Percentiles rank a stretch among this genome's conserved stretches.
Conservation (phyloP, 2,888 invertebrate genomes). For the Bursaphelenchus okinawaensis region DNA sequence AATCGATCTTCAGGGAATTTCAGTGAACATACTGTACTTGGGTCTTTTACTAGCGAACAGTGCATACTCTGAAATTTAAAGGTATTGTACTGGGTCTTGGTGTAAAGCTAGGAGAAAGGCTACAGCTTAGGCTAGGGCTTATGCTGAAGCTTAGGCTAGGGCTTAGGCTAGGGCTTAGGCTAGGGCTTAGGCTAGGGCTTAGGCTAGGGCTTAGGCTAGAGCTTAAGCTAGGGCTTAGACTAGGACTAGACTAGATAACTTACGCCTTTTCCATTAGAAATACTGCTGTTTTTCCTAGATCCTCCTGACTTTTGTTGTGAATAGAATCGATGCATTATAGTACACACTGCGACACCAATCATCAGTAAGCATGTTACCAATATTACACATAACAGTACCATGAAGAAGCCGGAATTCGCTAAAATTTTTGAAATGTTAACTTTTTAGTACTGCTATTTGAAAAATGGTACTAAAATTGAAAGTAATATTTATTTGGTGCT, state of each 20-base stretch:
- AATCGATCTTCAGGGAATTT: conserved; percentile 17
- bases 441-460: no score
- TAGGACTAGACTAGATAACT: no score
- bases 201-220: no score
- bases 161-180: no score
- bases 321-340: conserved; percentile 24
- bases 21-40: conserved; percentile 1
- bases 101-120: no score
- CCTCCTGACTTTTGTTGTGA: conserved; percentile 22
- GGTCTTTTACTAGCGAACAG: background rate
- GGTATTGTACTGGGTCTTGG: background rate
- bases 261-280: conserved; percentile 4
- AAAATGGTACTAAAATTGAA: no score
- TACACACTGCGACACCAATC: conserved; percentile 18
- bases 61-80: conserved; percentile 1
- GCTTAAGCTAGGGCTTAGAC: no score
- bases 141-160: no score
- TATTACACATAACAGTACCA: conserved; percentile 22
- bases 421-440: background rate
- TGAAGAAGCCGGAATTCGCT: conserved; percentile 16
- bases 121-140: no score
- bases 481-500: no score
- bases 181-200: no score
- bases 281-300: conserved; percentile 5
- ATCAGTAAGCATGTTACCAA: conserved; percentile 24